Conservation (phyloP, 2,797 vertebrate genomes). For the Megalops cyprinoides region DNA sequence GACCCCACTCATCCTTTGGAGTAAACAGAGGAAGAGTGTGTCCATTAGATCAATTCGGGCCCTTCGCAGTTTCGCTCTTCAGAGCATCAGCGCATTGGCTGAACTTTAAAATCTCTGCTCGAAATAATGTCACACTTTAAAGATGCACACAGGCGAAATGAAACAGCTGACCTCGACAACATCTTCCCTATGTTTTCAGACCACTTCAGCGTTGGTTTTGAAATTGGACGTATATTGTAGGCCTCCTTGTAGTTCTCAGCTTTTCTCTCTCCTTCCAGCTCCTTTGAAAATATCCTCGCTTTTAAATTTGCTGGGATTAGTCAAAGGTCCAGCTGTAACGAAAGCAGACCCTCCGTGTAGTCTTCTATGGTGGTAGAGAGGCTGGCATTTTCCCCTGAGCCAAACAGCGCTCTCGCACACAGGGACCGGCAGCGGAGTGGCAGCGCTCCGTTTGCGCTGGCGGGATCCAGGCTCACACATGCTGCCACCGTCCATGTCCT, state of each 20-base stretch:
- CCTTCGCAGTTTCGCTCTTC: not conserved
- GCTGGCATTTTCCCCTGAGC: not conserved
- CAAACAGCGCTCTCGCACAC: no score
- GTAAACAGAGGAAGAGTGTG: no score
- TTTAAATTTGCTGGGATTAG: not conserved
- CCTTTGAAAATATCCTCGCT: not conserved
- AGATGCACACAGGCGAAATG: no score
- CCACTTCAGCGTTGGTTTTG: no score
- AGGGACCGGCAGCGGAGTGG: no score
- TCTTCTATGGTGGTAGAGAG: not conserved
- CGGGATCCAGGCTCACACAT: slow-evolving; percentile 44
- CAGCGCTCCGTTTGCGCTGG: slow-evolving; percentile 27
- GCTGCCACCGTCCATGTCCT: slow-evolving; percentile 33
- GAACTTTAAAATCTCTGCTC: no score
- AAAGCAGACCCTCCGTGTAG: not conserved
- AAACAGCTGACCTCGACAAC: no score
- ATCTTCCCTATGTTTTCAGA: no score
- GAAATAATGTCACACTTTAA: no score
- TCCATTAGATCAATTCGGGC: not conserved
- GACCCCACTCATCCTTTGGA: no score
- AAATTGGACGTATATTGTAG: no score
- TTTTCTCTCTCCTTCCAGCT: not conserved
- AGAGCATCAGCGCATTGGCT: not conserved
- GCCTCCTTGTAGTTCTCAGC: not conserved
- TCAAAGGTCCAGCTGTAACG: not conserved